Base-by-base conservation (phyloP, 1,140 invertebrate genomes). In the Oncopeltus fasciatus region DNA sequence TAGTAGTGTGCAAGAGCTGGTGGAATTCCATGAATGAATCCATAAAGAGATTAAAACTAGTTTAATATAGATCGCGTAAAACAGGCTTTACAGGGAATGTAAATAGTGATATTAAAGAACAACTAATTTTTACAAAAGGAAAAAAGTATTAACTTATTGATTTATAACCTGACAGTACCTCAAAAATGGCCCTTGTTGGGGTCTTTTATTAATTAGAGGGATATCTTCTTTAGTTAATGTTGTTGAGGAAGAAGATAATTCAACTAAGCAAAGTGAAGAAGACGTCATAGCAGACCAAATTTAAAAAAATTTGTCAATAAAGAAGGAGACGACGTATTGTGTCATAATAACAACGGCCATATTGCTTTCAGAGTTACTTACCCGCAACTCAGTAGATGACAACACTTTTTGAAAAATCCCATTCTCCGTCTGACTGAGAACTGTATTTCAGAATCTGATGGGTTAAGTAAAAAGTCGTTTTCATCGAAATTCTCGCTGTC, bases 151-250 rank as follows among this genome's bases (percentile, higher is more conserved):
- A 58, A 68, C 21, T 53, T 53, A 53, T 53, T 53, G 49, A 53
- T 53, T 53, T 24, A 24, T 53, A 53, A 53, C 49, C 69, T 69
- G 72, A 70, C 69, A 67, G 73, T 74, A 80, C 77, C 78, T 80
- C 67, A 73, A 73, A 70, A 76, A 76, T 61, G 74, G 73, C 64
- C 73, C 76, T 71, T 75, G 72, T 70, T 75, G 76, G 62, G 74
- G 75, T 31, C 77, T 71, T 72, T 80, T 82, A 20, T 76, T 75
- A 71, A 82, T 81, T 66, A 83, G 69, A 58, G 81, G 80, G 69
- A 82, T 81, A 68, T 83, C 80, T 71, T 83, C 81, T 72, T 81
- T 82, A 46, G 69, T 68, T 31, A 70, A 59, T 20, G 67, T 63
- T 3, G 67, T 69, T 4, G 70, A 70, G n/a, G 70, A 71, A 26